A percentile compares a stretch with the other conserved stretches of the same genome.
Conservation (phyloP, 1,140 invertebrate species). For the Bombyx mori region DNA sequence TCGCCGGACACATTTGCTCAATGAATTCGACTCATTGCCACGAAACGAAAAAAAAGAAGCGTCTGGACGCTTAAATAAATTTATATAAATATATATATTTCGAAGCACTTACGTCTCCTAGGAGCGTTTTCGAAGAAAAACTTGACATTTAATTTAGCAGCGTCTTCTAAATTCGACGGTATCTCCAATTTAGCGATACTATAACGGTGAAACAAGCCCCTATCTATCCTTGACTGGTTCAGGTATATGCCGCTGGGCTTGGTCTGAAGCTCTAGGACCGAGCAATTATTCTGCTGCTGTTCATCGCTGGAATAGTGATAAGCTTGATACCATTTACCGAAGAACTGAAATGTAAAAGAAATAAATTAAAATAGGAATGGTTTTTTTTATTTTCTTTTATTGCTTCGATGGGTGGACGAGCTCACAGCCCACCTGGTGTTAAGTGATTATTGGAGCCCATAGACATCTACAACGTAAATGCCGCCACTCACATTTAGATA, state of each 20-base stretch:
- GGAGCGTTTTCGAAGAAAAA: conserved; percentile 45
- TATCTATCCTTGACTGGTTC: conserved; percentile 51
- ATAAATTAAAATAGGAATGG: background rate
- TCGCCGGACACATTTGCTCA: too few relatives aligned
- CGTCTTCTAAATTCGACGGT: conserved; percentile 28
- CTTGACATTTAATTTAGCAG: conserved; percentile 29
- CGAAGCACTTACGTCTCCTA: conserved; percentile 42
- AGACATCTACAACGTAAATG: too few relatives aligned
- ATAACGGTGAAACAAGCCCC: conserved; percentile 48
- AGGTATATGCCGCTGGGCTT: conserved; percentile 39
- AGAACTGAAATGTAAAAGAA: conserved; percentile 36
- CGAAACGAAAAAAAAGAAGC: too few relatives aligned
- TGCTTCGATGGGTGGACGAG: too few relatives aligned
- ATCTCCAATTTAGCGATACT: conserved; percentile 43
- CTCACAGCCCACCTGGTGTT: too few relatives aligned
- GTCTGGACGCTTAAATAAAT: too few relatives aligned
- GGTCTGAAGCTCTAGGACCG: conserved; percentile 33
- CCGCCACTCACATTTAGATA: too few relatives aligned
- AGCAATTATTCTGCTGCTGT: conserved; percentile 44
- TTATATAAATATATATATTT: background rate
- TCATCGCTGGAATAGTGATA: conserved; percentile 54
- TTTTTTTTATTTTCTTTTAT: too few relatives aligned
- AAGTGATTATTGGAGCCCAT: too few relatives aligned
- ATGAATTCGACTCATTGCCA: too few relatives aligned
- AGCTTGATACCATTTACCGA: conserved; percentile 48